Base-by-base conservation (phyloP, 1,140 invertebrate species). In the Spodoptera frugiperda region DNA sequence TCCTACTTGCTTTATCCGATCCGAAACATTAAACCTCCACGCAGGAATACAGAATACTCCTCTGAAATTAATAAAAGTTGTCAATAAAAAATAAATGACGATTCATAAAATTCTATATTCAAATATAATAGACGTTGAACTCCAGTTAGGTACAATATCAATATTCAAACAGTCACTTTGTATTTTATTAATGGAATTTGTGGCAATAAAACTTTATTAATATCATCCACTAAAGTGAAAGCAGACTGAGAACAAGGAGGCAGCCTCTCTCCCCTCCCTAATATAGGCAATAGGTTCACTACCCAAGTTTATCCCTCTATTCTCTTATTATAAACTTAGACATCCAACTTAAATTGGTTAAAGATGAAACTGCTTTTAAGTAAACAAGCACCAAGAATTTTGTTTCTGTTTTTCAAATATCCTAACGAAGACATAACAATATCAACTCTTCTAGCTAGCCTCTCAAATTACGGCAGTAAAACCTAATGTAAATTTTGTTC, bases 131-230 rank as follows among this genome's bases (percentile, higher is more conserved):
- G 1, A 65, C 39, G 61, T 15, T 15, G 33, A 51, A 68, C 39
- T 21, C 21, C 25, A 46, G 9, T 75, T 33, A 15, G 2, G 11
- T 17, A 49, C 10, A 63, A 63, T 71, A 61, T 70, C 15, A 51
- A 33, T 61, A 74, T 77, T 21, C 44, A 59, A 77, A 51, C 33
- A 59, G 44, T 39, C 46, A 48, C 39, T 65, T 68, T 61, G 46
- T 65, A 39, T 17, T 33, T 15, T 44, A 76, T 67, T 46, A 65
- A 65, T 77, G 67, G 51, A 78, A 78, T 63, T 55, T 17, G n/a
- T 78, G 39, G 57, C 65, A 78, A 76, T 77, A 74, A 80, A 80
- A 80, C 71, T 80, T 80, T 80, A 78, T 80, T 80, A 80, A 80
- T 80, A 76, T 77, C 53, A 79, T 49, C 54, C 12, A 19, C 33